Conservation (phyloP, 2,113 vertebrate species). For the Macquaria ambigua region DNA sequence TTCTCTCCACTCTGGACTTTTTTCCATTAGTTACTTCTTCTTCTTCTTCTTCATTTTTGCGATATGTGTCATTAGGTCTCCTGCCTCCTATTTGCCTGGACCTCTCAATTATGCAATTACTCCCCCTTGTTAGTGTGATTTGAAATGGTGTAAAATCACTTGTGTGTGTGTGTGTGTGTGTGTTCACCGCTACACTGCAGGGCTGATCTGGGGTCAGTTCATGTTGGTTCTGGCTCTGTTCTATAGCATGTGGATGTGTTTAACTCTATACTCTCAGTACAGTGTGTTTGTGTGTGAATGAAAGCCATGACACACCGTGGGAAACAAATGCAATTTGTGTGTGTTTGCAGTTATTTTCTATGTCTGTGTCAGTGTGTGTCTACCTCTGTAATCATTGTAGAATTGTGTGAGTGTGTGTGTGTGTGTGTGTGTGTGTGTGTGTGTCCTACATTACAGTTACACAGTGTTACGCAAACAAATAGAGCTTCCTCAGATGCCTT, state of each 20-base stretch:
- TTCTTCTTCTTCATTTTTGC: neutral
- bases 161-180: conserved; percentile 9
- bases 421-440: conserved; percentile 56
- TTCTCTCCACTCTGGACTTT: neutral
- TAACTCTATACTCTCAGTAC: neutral
- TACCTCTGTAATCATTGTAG: conserved; percentile 51
- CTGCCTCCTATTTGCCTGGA: conserved; percentile 20
- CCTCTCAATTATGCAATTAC: conserved; percentile 47
- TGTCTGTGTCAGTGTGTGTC: conserved; percentile 19
- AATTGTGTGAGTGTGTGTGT: conserved; percentile 39
- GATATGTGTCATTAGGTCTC: conserved; percentile 44
- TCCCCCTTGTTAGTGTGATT: conserved; percentile 41
- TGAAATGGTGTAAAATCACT: conserved; percentile 40
- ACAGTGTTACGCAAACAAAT: conserved; percentile 80
- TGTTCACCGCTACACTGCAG: conserved; percentile 13
- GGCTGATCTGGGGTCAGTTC: conserved; percentile 55
- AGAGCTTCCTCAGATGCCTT: conserved; percentile 81
- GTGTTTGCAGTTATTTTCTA: conserved; percentile 31
- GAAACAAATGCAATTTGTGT: conserved; percentile 44
- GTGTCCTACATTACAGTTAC: conserved; percentile 74
- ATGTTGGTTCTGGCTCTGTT: conserved; percentile 6
- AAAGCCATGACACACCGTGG: conserved; percentile 49
- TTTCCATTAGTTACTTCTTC: conserved; percentile 26
- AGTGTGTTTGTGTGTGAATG: conserved; percentile 16
- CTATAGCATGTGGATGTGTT: conserved; percentile 54